Evolutionary conservation across 2,113 vertebrate genomes (phyloP).

Genomic region (Candoia aspera): DNA sequence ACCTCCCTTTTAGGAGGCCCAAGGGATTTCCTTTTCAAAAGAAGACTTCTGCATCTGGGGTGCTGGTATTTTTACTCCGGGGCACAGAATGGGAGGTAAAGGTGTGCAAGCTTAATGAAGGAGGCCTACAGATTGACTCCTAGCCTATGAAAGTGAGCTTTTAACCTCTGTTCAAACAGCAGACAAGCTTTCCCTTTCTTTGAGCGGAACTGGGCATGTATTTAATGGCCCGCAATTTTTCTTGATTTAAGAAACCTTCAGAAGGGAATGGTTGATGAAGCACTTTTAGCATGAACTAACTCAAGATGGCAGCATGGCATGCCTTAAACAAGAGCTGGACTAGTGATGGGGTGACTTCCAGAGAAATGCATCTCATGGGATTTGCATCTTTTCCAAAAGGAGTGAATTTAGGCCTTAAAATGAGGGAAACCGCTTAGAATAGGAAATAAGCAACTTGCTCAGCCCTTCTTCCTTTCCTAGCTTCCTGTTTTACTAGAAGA

Average conservation of each 20-base stretch:
- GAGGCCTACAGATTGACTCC: not conserved
- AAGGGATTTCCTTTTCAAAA: not conserved
- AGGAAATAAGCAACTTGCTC: conserved; percentile 34
- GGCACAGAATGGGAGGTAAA: not conserved
- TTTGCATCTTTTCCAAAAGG: not conserved
- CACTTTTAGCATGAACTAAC: not conserved
- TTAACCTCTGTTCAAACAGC: not conserved
- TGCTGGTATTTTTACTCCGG: not conserved
- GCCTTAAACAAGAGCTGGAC: not conserved
- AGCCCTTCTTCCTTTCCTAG: not conserved
- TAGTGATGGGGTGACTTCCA: not conserved
- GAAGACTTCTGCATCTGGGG: not conserved
- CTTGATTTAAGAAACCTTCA: not conserved
- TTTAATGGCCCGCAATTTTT: not conserved
- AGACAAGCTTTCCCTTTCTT: too few species aligned
- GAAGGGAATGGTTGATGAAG: not conserved
- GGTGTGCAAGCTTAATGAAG: not conserved
- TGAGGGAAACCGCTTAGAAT: conserved; percentile 36
- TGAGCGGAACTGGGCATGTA: not conserved
- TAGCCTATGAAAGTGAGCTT: not conserved
- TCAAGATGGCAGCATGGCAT: too few species aligned
- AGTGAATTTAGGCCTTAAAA: conserved; percentile 24
- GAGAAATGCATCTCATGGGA: not conserved
- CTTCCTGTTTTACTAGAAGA: conserved; percentile 45
- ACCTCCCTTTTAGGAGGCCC: not conserved